These are phyloP conservation scores for Willowsia nigromaculata DNA, from an alignment of 2,888 invertebrate species.

Conservation along the genomic window DNA sequence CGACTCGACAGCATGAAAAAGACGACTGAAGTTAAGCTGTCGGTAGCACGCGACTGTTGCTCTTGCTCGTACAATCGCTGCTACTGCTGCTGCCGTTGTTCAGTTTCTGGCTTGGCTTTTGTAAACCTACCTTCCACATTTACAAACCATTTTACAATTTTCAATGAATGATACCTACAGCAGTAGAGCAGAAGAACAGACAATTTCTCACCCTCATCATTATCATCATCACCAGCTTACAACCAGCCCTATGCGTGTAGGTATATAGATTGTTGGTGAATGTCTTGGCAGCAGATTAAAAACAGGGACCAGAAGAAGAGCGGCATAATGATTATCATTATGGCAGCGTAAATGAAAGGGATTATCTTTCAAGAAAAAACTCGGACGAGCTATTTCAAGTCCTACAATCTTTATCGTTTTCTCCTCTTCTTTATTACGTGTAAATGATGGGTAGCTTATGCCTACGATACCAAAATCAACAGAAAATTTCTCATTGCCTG, in stretches of 20 bases:
- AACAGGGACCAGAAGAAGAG: background rate
- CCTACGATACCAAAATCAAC: background rate
- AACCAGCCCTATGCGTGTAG: background rate
- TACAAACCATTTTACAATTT: background rate
- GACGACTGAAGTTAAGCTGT: constrained; percentile 70
- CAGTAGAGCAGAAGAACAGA: background rate
- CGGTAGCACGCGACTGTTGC: constrained; percentile 70
- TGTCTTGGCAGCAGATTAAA: background rate
- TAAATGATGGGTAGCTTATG: background rate
- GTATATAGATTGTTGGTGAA: background rate
- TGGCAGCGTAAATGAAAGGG: background rate
- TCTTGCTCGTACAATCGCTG: background rate
- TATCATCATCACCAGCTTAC: background rate
- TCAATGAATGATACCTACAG: background rate
- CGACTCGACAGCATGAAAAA: constrained; percentile 67
- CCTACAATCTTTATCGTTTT: background rate
- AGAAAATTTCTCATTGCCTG: background rate
- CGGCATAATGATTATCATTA: background rate
- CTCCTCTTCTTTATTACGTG: background rate
- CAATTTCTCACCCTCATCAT: constrained; percentile 4
- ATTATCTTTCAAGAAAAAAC: background rate
- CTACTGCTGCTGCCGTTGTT: background rate
- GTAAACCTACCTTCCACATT: background rate
- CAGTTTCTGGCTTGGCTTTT: background rate
- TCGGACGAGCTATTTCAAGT: too few relatives aligned